phyloP scores from a whole-genome alignment of 2,888 invertebrate species.

The Andrena praecox region DNA sequence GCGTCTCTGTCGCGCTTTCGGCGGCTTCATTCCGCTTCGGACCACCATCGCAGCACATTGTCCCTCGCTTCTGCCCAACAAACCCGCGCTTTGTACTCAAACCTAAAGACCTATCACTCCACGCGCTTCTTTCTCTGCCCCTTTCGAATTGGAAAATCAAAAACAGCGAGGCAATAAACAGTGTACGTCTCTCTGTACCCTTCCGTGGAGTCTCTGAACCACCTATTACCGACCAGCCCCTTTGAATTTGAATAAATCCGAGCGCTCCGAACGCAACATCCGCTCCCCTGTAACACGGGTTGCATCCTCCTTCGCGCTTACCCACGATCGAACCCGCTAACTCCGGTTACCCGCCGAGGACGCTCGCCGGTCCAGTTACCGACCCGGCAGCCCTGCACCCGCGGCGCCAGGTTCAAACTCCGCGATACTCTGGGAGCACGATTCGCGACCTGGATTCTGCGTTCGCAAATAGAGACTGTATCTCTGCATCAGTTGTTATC shows the following conservation, averaged over 20 bases:
- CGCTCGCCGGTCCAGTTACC: background rate
- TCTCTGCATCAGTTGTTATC: background rate
- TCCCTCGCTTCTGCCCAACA: background rate
- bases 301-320: background rate
- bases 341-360: background rate
- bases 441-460: background rate
- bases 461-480: background rate
- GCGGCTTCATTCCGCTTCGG: background rate
- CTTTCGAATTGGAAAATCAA: too few relatives aligned
- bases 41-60: background rate
- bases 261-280: too few relatives aligned
- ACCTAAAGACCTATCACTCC: too few relatives aligned
- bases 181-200: too few relatives aligned
- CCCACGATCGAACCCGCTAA: background rate
- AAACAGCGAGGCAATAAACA: too few relatives aligned
- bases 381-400: background rate
- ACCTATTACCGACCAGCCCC: too few relatives aligned
- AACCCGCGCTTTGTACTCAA: too few relatives aligned
- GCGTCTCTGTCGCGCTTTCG: conserved; percentile 8
- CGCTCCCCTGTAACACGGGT: too few relatives aligned
- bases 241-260: too few relatives aligned
- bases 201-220: too few relatives aligned
- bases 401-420: background rate
- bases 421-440: too few relatives aligned
- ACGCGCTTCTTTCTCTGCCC: too few relatives aligned